Conservation (phyloP, 2,797 vertebrate genomes). For the Lutjanus campechanus region DNA sequence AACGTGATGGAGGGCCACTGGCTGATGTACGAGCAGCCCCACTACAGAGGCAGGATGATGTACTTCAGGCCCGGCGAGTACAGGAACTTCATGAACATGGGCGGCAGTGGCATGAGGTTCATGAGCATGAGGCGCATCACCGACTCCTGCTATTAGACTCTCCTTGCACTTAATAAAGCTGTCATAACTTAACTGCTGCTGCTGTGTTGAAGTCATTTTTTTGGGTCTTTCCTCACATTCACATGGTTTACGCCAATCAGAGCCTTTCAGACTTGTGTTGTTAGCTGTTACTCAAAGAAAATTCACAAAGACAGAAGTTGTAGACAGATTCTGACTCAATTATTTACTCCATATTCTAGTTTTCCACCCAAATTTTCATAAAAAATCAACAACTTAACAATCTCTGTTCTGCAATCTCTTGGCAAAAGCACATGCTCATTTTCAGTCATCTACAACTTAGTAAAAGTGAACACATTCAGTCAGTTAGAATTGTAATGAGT, state of each 20-base stretch:
- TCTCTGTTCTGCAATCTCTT: background rate
- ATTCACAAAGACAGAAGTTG: background rate
- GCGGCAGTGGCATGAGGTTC: conserved; percentile 75
- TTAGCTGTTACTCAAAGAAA: background rate
- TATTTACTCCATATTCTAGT: background rate
- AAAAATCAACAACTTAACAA: background rate
- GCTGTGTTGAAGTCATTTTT: background rate
- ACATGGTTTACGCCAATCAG: background rate
- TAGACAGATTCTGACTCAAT: background rate
- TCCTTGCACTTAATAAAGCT: conserved; percentile 78
- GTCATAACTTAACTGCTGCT: conserved; percentile 48
- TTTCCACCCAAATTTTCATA: background rate
- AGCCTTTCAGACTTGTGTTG: background rate
- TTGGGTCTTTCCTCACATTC: background rate
- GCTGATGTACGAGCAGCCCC: conserved; percentile 83
- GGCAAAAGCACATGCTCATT: background rate
- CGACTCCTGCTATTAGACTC: conserved; percentile 77
- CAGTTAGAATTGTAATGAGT: too few relatives aligned
- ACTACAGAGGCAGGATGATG: conserved; percentile 77
- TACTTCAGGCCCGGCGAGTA: conserved; percentile 84
- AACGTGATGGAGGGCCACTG: conserved; percentile 84
- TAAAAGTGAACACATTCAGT: too few relatives aligned
- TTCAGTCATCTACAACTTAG: background rate
- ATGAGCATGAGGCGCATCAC: conserved; percentile 83
- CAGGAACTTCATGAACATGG: conserved; percentile 78